Percentiles rank a stretch among this genome's conserved stretches.
Conservation (phyloP, 1,140 invertebrate species). For the Drosophila kikkawai region DNA sequence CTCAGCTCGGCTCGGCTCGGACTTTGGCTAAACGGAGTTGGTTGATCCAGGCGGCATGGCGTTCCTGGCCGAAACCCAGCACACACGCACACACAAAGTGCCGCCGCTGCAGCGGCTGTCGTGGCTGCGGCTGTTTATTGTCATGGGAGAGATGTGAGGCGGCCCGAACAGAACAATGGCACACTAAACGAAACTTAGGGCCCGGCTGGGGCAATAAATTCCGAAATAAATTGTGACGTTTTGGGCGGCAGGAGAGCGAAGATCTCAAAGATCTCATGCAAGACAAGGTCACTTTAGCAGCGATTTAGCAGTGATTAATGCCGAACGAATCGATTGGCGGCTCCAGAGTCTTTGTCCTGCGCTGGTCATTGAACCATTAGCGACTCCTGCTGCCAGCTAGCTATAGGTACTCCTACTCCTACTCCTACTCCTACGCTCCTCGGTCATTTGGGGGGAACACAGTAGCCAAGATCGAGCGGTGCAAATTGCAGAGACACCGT, state of each 20-base stretch:
- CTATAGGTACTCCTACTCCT: not conserved
- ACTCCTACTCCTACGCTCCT: slow-evolving; percentile 42
- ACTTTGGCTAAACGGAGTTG: slow-evolving; percentile 66
- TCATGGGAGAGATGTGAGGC: slow-evolving; percentile 68
- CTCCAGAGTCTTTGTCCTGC: slow-evolving; percentile 15
- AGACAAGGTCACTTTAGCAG: slow-evolving; percentile 67
- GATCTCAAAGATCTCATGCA: slow-evolving; percentile 24
- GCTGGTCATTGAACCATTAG: slow-evolving; percentile 66
- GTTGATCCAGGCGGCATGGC: slow-evolving; percentile 48
- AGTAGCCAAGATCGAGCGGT: slow-evolving; percentile 62
- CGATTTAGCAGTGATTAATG: slow-evolving; percentile 36
- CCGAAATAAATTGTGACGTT: slow-evolving; percentile 61
- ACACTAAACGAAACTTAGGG: slow-evolving; percentile 75
- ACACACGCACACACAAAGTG: slow-evolving; percentile 39
- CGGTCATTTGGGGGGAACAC: slow-evolving; percentile 52
- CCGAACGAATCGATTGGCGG: slow-evolving; percentile 6
- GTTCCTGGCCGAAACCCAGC: slow-evolving; percentile 49
- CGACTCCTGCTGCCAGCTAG: slow-evolving; percentile 18
- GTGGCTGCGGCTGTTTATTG: slow-evolving; percentile 65
- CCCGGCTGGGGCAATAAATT: slow-evolving; percentile 63
- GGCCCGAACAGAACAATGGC: slow-evolving; percentile 73
- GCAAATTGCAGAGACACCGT: slow-evolving; percentile 51
- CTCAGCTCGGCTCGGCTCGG: slow-evolving; percentile 23
- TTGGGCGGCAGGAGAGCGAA: slow-evolving; percentile 15
- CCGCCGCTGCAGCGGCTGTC: slow-evolving; percentile 38